Evolutionary conservation across 2,888 invertebrate genomes (phyloP).

Genomic region (Leptopilina syphax): DNA sequence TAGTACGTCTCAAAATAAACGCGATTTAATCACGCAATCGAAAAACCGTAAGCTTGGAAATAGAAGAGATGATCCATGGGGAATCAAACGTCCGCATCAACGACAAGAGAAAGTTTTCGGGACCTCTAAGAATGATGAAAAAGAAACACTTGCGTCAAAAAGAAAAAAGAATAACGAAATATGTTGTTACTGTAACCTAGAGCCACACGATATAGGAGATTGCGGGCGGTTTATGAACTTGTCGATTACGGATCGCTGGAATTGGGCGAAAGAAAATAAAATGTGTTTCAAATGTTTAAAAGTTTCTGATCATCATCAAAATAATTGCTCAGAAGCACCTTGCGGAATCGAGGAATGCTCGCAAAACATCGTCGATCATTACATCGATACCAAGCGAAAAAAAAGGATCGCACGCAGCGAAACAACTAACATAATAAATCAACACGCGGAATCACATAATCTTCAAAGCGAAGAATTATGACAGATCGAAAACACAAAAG

Average conservation of each 20-base stretch:
- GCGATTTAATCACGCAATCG: no score
- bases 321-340: neutral
- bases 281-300: constrained; percentile 1
- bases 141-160: no score
- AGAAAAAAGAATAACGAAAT: no score
- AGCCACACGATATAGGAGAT: neutral
- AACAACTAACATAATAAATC: neutral
- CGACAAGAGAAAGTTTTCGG: no score
- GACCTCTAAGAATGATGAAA: no score
- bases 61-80: no score
- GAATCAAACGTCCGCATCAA: no score
- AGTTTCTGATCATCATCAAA: neutral
- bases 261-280: neutral
- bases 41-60: no score
- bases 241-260: neutral
- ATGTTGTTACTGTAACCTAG: no score
- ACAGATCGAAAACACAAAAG: neutral
- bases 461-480: neutral
- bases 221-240: neutral
- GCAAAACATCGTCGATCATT: neutral
- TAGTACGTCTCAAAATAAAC: no score
- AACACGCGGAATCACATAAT: neutral
- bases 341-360: neutral
- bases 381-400: neutral
- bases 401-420: neutral